Percentiles rank a stretch among this genome's conserved stretches.
Evolutionary conservation across 1,140 invertebrate species (phyloP).

Genomic region (Bombus polaris): DNA sequence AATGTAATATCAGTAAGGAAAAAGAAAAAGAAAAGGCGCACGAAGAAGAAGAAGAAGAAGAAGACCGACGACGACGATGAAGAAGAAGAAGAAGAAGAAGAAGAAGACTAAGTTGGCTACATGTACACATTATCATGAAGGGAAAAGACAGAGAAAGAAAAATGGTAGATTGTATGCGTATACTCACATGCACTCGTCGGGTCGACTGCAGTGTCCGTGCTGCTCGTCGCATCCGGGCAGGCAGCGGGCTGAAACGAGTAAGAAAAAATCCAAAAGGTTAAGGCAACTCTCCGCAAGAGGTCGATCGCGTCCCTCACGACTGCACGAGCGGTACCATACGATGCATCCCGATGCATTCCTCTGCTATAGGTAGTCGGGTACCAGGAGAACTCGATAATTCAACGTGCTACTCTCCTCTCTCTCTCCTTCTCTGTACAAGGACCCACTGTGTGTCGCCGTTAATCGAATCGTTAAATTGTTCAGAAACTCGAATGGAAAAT

Average conservation of each 20-base stretch:
- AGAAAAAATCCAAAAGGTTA: slow-evolving; percentile 82
- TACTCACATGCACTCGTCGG: slow-evolving; percentile 98
- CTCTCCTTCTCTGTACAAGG: background rate
- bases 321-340: slow-evolving; percentile 64
- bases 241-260: slow-evolving; percentile 94
- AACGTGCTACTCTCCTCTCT: slow-evolving; percentile 4
- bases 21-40: background rate
- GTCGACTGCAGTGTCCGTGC: slow-evolving; percentile 95
- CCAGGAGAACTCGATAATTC: slow-evolving; percentile 50
- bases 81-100: background rate
- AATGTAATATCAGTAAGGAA: slow-evolving; percentile 43
- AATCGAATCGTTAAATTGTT: slow-evolving; percentile 35
- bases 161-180: slow-evolving; percentile 48
- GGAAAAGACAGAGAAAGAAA: background rate
- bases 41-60: background rate
- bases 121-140: background rate
- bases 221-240: slow-evolving; percentile 93
- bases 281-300: slow-evolving; percentile 78
- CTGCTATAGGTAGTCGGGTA: slow-evolving; percentile 41
- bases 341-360: slow-evolving; percentile 60
- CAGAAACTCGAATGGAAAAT: background rate
- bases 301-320: slow-evolving; percentile 78
- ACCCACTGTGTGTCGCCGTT: background rate
- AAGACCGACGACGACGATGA: no score
- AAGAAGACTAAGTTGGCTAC: background rate